Evolutionary conservation across 92 coral and sea anemone species (phyloP), one percentile per base, ranked within the genome.

Genomic region (Phenganax subtilis): DNA sequence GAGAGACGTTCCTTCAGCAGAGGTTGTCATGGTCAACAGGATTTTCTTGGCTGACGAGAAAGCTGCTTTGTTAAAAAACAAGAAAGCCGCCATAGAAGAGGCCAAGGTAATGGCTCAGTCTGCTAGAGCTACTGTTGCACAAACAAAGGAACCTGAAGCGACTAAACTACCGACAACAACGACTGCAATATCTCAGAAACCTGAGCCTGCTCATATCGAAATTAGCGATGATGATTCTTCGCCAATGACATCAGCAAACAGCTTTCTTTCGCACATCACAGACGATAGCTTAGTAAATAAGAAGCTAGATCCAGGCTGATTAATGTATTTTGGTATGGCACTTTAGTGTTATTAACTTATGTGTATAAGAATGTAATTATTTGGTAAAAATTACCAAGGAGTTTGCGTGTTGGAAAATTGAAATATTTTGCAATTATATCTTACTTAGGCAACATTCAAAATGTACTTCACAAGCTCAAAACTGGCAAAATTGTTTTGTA

Each of bases 1-100:
- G 98, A 85, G 97, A 60, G 68, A 90, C 56, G 96, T 92, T 54
- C 96, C 98, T 2, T 94, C 98, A 11, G 93, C 98, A 5, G 98
- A 94, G 85, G 90, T 94, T 87, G 98, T 94, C 0, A 94, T 94
- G 98, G 73, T 94, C 51, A 92, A 94, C 85, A 83, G 98, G 84
- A 90, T 94, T 9, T 94, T 81, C 76, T 75, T 94, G 82, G 91
- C 98, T 57, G 93, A 94, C 76, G 98, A 94, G 82, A 87, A 97
- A 75, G 90, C 96, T 51, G 86, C 91, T 27, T 80, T 94, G 82
- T 92, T 93, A 55, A 83, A 87, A 56, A 90, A 92, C 52, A 91
- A 85, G 62, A 86, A 87, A 47, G 37, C 58, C 6, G 67, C 61
- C 9, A 25, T 78, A 15, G 72, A 78, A 78, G 82, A 78, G 61